Base-by-base conservation (phyloP, 2,113 vertebrate genomes). In the Crocuta crocuta region DNA sequence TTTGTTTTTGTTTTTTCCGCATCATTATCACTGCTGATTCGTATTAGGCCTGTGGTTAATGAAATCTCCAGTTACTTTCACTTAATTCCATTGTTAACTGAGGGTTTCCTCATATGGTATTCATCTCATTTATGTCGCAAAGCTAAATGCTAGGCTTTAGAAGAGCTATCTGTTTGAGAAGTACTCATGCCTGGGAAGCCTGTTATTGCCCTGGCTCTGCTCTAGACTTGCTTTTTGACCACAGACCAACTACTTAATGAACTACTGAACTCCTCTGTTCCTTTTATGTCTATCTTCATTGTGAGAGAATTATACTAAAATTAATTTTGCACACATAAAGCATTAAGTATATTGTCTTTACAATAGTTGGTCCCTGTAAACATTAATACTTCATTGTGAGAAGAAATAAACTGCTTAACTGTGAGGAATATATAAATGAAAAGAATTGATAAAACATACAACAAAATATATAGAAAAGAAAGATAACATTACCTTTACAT, bases 401-500 rank as follows among this genome's bases (percentile, higher is more conserved):
- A 79, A 73, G 70, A 90, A 89, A 76, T 65, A 78, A 48, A 35
- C 28, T 24, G 7, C 11, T 82, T 84, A 45, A 43, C 35, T 63
- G 4, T 58, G 96, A 93, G 1, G 17, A 83, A 24, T 50, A 81
- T 50, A 71, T 35, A 31, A 33, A 81, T 89, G 79, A 35, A 66
- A 48, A 79, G 45, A 31, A 31, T 7, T 65, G 11, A 58, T 33
- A 84, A 82, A n/a, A 58, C 24, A 65, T 66, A n/a, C 8, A 84
- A 9, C 4, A 45, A 58, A 68, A 70, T 2, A 66, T 1, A 68
- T 63, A 91, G 23, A 73, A 45, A 39, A 63, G 66, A 33, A 78
- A 58, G 12, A 11, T 66, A 93, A 43, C 55, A 88, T 98, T 70
- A 99, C 99, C 98, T 94, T 1, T 96, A 88, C 99, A 99, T 1